phyloP scores from a whole-genome alignment of 2,113 vertebrate species.

The Channa argus region DNA sequence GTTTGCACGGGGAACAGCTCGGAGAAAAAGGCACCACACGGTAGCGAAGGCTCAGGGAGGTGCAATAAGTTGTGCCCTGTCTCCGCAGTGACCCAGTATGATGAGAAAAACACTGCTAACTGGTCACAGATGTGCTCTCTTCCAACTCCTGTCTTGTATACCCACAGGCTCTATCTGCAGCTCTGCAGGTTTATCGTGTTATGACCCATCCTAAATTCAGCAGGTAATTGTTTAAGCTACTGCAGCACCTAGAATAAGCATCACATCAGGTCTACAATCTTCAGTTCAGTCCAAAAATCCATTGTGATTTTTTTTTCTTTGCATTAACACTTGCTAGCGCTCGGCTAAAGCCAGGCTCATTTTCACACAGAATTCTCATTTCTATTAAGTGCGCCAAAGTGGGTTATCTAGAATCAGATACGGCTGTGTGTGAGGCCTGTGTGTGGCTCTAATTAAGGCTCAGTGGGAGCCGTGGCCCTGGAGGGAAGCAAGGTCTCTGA shows the following conservation, averaged over 20 bases:
- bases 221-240: constrained; percentile 57
- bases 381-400: constrained; percentile 61
- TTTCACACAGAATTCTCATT: constrained; percentile 55
- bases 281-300: constrained; percentile 21
- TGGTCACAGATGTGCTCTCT: constrained; percentile 36
- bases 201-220: constrained; percentile 32
- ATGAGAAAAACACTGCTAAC: constrained; percentile 46
- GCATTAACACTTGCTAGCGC: neutral
- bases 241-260: constrained; percentile 15
- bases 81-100: constrained; percentile 47
- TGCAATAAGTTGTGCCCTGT: constrained; percentile 23
- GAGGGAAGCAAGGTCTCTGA: constrained; percentile 48
- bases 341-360: constrained; percentile 8
- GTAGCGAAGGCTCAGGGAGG: constrained; percentile 27
- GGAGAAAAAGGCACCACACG: constrained; percentile 16
- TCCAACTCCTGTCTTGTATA: constrained; percentile 12
- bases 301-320: constrained; percentile 25
- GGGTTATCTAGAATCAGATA: constrained; percentile 66
- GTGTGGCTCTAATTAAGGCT: constrained; percentile 62
- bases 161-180: constrained; percentile 35
- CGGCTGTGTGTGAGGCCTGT: constrained; percentile 32
- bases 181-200: constrained; percentile 46
- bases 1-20: constrained; percentile 24
- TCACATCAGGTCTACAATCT: constrained; percentile 32
- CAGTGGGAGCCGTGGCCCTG: constrained; percentile 51